These are phyloP conservation scores for Capromys pilorides DNA, from an alignment of 2,797 vertebrate species.

Conservation along the genomic window DNA sequence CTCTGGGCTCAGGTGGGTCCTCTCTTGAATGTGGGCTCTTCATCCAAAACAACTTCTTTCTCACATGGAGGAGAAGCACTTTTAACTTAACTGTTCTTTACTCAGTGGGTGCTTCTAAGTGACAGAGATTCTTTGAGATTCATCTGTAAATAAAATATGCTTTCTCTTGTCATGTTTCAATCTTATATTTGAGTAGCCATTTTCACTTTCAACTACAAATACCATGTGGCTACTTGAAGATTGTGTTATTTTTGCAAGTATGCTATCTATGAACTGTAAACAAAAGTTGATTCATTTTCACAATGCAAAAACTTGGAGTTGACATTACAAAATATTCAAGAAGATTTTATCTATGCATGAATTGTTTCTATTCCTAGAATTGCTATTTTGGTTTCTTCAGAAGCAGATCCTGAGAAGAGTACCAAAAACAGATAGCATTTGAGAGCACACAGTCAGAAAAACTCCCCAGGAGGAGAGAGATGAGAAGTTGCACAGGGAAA, in stretches of 20 bases:
- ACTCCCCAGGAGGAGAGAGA: not conserved
- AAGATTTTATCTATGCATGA: not conserved
- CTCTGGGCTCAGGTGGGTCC: not conserved
- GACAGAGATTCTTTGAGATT: not conserved
- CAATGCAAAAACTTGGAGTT: not conserved
- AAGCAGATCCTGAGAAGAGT: not conserved
- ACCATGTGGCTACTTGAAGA: not conserved
- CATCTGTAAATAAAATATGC: not conserved
- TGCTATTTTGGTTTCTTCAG: not conserved
- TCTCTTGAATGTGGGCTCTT: not conserved
- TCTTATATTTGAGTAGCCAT: constrained; percentile 3
- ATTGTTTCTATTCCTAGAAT: not conserved
- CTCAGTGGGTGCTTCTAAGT: not conserved
- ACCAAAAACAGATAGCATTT: not conserved
- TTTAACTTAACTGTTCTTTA: constrained; percentile 7
- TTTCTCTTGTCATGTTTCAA: not conserved
- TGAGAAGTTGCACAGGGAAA: not conserved
- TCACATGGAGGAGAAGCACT: not conserved
- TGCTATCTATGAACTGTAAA: not conserved
- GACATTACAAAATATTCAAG: constrained; percentile 29
- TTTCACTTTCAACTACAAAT: not conserved
- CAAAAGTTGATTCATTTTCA: not conserved
- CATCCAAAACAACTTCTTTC: not conserved
- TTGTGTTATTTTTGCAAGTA: not conserved
- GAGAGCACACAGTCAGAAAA: not conserved